phyloP scores from a whole-genome alignment of 2,888 invertebrate species.

The Odontomyia ornata region DNA sequence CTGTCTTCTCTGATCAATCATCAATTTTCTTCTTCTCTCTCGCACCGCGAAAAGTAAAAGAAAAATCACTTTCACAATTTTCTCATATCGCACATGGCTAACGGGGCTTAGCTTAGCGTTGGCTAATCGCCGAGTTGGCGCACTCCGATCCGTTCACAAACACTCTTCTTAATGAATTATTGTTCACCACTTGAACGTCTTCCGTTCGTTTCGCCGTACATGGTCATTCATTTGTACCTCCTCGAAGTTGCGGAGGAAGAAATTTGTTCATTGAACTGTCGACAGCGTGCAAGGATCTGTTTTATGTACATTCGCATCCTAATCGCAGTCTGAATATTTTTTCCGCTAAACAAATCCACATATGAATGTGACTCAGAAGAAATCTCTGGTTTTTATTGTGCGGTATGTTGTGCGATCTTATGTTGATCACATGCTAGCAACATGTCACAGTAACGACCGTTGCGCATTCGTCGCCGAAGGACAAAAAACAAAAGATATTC shows the following conservation, averaged over 20 bases:
- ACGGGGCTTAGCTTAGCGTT: not conserved
- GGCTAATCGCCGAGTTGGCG: constrained; percentile 6
- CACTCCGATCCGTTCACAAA: not conserved
- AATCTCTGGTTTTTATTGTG: constrained; percentile 14
- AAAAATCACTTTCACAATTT: constrained; percentile 26
- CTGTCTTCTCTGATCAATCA: too few relatives aligned
- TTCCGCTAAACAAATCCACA: not conserved
- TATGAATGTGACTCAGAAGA: constrained; percentile 7
- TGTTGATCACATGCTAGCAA: constrained; percentile 38
- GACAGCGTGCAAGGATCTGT: constrained; percentile 30
- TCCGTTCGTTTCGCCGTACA: not conserved
- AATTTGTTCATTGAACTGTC: constrained; percentile 22
- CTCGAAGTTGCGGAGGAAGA: not conserved
- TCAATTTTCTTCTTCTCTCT: not conserved
- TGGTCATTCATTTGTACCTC: constrained; percentile 18
- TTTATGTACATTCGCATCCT: constrained; percentile 20
- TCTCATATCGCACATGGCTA: constrained; percentile 35
- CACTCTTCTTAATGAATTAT: constrained; percentile 21
- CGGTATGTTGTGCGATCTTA: constrained; percentile 26
- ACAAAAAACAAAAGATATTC: constrained; percentile 12
- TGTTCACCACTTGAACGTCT: constrained; percentile 29
- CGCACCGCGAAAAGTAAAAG: not conserved
- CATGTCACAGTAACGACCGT: constrained; percentile 21
- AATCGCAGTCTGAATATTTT: constrained; percentile 31
- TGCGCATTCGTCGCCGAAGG: not conserved